Evolutionary conservation across 2,797 vertebrate genomes (phyloP).

Genomic region (Eulemur mongoz): DNA sequence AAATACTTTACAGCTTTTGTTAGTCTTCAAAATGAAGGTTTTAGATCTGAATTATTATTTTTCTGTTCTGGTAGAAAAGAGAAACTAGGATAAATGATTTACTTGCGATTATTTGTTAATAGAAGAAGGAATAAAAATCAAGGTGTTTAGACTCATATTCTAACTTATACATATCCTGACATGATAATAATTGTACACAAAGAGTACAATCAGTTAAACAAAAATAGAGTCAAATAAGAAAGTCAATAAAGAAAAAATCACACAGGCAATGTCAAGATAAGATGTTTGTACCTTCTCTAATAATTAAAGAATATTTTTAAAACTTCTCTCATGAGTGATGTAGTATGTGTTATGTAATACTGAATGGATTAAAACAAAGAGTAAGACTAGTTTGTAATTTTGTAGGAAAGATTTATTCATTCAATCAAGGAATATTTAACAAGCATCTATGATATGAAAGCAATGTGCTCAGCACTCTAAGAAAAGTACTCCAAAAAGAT

Average conservation of each 20-base stretch:
- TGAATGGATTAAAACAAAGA: neutral
- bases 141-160: neutral
- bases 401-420: neutral
- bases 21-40: neutral
- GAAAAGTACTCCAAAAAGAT: conserved; percentile 4
- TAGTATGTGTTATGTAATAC: neutral
- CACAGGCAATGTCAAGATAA: neutral
- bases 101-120: neutral
- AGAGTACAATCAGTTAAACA: neutral
- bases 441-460: neutral
- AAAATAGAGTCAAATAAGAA: neutral
- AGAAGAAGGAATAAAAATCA: neutral
- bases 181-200: neutral
- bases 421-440: neutral
- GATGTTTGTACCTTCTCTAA: neutral
- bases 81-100: neutral
- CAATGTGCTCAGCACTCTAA: neutral
- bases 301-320: neutral
- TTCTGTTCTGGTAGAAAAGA: neutral
- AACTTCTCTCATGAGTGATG: neutral
- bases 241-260: neutral
- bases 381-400: neutral
- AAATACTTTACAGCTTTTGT: neutral
- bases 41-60: conserved; percentile 1
- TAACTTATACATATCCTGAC: neutral